Percentiles rank a stretch among this genome's conserved stretches.
Conservation (phyloP, 2,113 vertebrate species). For the Phalacrocorax brasilianus region DNA sequence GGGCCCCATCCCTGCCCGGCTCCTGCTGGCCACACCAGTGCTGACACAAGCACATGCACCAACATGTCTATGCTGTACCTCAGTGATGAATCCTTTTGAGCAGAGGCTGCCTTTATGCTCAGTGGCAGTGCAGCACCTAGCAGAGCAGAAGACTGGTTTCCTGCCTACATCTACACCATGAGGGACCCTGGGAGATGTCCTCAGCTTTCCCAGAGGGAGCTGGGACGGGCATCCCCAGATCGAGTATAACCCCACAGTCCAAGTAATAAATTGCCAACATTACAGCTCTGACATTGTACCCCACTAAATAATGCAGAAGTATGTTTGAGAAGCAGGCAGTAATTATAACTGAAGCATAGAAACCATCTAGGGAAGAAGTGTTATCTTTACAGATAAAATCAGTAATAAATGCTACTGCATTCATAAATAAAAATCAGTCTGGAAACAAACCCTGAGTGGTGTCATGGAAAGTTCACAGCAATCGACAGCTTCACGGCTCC, state of each 20-base stretch:
- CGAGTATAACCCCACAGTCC: not conserved
- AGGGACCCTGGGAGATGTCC: not conserved
- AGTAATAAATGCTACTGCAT: conserved; percentile 59
- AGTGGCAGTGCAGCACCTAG: not conserved
- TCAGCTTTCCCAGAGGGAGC: not conserved
- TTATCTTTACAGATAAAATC: conserved; percentile 65
- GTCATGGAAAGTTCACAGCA: conserved; percentile 50
- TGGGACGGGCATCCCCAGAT: fast-evolving
- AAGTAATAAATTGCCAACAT: not conserved
- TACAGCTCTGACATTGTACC: not conserved
- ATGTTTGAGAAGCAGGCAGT: not conserved
- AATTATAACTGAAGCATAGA: conserved; percentile 25
- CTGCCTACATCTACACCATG: not conserved
- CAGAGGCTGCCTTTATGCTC: not conserved
- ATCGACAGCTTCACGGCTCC: conserved; percentile 23
- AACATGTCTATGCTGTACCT: not conserved
- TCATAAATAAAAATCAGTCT: conserved; percentile 62
- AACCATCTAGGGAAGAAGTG: conserved; percentile 19
- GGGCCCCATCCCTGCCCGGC: too few relatives aligned
- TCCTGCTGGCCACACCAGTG: too few relatives aligned
- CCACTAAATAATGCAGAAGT: not conserved
- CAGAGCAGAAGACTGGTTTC: not conserved
- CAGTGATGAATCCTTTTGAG: not conserved
- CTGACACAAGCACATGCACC: not conserved
- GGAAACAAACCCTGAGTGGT: conserved; percentile 39